Evolutionary conservation across 2,797 vertebrate genomes (phyloP).

Genomic region (Sphenodon punctatus): DNA sequence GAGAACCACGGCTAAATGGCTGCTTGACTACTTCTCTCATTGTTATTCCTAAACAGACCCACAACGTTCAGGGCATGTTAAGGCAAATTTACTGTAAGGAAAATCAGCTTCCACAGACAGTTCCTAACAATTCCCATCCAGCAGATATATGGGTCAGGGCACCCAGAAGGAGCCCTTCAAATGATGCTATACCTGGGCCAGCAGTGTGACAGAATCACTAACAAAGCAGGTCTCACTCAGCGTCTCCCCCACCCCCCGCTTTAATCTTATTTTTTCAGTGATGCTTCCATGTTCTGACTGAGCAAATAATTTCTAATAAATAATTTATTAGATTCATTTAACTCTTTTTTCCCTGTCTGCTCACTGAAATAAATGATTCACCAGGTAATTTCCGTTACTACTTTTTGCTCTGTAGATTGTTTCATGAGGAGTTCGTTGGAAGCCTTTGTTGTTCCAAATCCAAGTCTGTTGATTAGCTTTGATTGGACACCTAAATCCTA

Average conservation of each 20-base stretch:
- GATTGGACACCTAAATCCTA: neutral
- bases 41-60: conserved; percentile 52
- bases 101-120: conserved; percentile 18
- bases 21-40: conserved; percentile 53
- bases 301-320: neutral
- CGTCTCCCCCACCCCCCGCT: neutral
- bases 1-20: conserved; percentile 66
- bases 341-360: neutral
- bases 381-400: neutral
- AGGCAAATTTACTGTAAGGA: conserved; percentile 33
- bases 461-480: neutral
- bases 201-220: neutral
- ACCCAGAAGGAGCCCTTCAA: conserved; percentile 37
- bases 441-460: neutral
- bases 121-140: conserved; percentile 40
- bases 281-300: neutral
- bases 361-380: neutral
- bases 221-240: neutral
- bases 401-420: neutral
- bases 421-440: neutral
- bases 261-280: neutral
- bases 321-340: neutral
- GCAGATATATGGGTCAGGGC: conserved; percentile 43
- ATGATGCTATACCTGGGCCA: neutral
- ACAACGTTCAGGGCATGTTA: conserved; percentile 51